Base-by-base conservation (phyloP, 1,140 invertebrate species). In the Pachyrhynchus sulphureomaculatus region DNA sequence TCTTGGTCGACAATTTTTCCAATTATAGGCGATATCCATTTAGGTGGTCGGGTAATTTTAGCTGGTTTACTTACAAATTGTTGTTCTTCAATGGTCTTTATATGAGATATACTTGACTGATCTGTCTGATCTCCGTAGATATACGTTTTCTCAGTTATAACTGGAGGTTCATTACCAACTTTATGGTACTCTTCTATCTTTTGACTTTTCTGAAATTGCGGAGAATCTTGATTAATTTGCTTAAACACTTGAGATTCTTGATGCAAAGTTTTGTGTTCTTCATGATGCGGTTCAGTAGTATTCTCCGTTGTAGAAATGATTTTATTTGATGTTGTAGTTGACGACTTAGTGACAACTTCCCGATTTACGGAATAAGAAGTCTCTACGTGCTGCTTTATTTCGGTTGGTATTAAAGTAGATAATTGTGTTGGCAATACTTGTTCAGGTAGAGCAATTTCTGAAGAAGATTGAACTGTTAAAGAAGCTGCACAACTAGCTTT, bases 1-100 rank as follows among this genome's bases (percentile, higher is more conserved):
- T 86, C 85, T 77, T 92, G 88, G 73, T 89, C 88, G 0, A 90
- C 86, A 64, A 90, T 90, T 77, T 85, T 86, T 17, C 88, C 88
- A 9, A 84, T 83, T 4, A 90, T 75, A 0, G 88, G 86, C 1
- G 83, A 82, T 1, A 88, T 79, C 67, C 90, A 91, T 57, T 85
- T 80, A 0, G 88, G 88, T 1, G 86, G 80, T 8, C 82, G 79
- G 33, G 81, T 76, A 70, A 84, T 86, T 59, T 83, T 77, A 1
- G 72, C 66, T 17, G 81, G 76, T 49, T 85, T 86, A 51, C 63
- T 54, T 5, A 71, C 41, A 8, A 67, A 33, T 57, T 68, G 56
- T 20, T 65, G 29, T 39, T 58, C 15, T 36, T 67, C 56, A 20
- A 62, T 56, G 47, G 60, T 47, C 12, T 68, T 61, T 4, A 59